Evolutionary conservation across 2,888 invertebrate species (phyloP), one percentile per base, ranked within the genome.

Genomic region (Omphaloscelis lunosa): DNA sequence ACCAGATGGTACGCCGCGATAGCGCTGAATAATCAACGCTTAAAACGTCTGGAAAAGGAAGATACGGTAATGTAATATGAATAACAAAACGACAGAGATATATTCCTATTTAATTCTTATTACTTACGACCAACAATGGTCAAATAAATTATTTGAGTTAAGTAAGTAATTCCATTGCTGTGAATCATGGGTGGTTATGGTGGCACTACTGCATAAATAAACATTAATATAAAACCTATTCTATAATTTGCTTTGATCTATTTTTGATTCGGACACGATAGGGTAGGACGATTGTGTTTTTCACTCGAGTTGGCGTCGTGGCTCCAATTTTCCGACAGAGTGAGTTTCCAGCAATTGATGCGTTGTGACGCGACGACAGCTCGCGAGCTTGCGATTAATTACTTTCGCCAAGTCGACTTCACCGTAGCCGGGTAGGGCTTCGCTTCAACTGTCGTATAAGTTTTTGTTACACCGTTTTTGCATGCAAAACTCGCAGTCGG

Each of bases 21-120:
- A 96, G 93, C 94, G 94, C 95, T 95, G 96, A 96, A 96, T 96
- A 96, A 96, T 96, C 96, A 96, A 96, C 96, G 95, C 95, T 96
- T 96, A 95, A 95, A 96, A 96, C 95, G 96, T 95, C 96, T 96
- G 95, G 95, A 96, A 96, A 96, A 95, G 96, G 95, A 96, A 96
- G 96, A 96, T 96, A 96, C 95, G 94, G 95, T 95, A 96, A 96
- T 95, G 95, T 95, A 94, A 96, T 96, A 96, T 96, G 96, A 96
- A 96, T 96, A 96, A 95, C 95, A 96, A 96, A 96, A 95, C 95
- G 95, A 95, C 95, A 94, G 93, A 95, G 95, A 95, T 94, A 94
- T 95, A 96, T 96, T 94, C 92, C 93, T 93, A 95, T 95, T 95
- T 96, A 95, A 95, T 95, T 96, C 96, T 95, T 95, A 95, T 94